phyloP scores from a whole-genome alignment of 2,888 invertebrate genomes.

The Neria commutata region DNA sequence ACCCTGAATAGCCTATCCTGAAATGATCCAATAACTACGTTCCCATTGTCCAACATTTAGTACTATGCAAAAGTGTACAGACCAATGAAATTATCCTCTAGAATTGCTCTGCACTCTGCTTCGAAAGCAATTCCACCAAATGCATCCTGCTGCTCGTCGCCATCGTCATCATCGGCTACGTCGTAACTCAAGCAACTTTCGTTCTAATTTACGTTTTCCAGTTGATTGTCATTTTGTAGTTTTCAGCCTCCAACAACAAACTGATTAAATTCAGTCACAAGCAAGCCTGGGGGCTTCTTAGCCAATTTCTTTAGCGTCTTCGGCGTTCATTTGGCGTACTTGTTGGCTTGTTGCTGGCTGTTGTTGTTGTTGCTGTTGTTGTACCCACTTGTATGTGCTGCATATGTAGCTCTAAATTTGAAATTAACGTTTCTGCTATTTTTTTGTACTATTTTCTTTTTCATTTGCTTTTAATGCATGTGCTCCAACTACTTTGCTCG shows the following conservation, averaged over 20 bases:
- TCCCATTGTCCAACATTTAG: no score
- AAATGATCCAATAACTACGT: no score
- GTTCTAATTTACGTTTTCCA: slow-evolving; percentile 32
- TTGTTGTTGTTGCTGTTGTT: slow-evolving; percentile 1
- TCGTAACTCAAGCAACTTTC: slow-evolving; percentile 52
- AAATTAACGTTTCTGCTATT: slow-evolving; percentile 47
- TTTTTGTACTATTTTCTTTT: neutral
- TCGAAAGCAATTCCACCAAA: no score
- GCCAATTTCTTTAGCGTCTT: slow-evolving; percentile 42
- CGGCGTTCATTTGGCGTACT: neutral
- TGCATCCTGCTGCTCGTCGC: no score
- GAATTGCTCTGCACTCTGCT: neutral
- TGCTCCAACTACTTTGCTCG: slow-evolving; percentile 7
- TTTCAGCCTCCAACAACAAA: slow-evolving; percentile 38
- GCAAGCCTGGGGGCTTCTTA: slow-evolving; percentile 58
- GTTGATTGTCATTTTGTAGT: slow-evolving; percentile 49
- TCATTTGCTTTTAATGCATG: neutral
- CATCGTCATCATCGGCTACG: no score
- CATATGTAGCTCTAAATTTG: slow-evolving; percentile 44
- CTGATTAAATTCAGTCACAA: slow-evolving; percentile 60
- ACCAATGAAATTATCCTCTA: neutral
- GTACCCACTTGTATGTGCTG: neutral
- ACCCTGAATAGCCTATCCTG: no score
- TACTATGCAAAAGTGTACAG: neutral
- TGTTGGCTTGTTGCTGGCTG: neutral